Evolutionary conservation across 2,888 invertebrate genomes (phyloP).

Genomic region (Mesoligia furuncula): DNA sequence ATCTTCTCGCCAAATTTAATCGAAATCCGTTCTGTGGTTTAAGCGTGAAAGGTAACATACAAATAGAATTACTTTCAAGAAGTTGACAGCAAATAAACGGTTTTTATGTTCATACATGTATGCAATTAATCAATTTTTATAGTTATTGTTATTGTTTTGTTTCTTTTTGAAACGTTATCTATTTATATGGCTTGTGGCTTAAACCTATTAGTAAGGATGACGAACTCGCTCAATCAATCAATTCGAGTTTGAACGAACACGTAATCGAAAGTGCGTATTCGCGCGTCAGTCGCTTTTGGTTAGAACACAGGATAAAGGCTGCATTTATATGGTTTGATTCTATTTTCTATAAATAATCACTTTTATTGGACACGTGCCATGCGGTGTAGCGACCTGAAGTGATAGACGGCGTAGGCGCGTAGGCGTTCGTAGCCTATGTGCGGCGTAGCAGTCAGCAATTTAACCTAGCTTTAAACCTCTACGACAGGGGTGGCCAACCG

Average conservation of each 20-base stretch:
- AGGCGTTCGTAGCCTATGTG: slow-evolving; percentile 9
- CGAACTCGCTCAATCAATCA: not conserved
- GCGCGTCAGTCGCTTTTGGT: not conserved
- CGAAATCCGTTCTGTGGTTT: not conserved
- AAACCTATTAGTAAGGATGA: not conserved
- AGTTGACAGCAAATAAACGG: too few relatives aligned
- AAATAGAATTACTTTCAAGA: not conserved
- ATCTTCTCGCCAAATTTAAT: not conserved
- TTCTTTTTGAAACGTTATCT: too few relatives aligned
- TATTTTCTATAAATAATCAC: not conserved
- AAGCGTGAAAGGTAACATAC: not conserved
- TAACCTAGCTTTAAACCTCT: not conserved
- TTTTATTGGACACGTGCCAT: slow-evolving; percentile 2
- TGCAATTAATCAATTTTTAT: too few relatives aligned
- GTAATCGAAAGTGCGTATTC: not conserved
- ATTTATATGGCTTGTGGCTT: too few relatives aligned
- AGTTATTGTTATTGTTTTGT: too few relatives aligned
- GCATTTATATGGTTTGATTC: not conserved
- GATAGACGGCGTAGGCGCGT: not conserved
- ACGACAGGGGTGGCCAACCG: too few relatives aligned
- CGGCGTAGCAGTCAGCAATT: not conserved
- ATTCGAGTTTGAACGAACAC: not conserved
- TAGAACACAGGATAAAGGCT: not conserved
- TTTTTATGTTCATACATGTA: too few relatives aligned
- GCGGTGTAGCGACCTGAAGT: not conserved